Conservation (phyloP, 2,113 vertebrate species). For the Tetraodon nigroviridis region DNA sequence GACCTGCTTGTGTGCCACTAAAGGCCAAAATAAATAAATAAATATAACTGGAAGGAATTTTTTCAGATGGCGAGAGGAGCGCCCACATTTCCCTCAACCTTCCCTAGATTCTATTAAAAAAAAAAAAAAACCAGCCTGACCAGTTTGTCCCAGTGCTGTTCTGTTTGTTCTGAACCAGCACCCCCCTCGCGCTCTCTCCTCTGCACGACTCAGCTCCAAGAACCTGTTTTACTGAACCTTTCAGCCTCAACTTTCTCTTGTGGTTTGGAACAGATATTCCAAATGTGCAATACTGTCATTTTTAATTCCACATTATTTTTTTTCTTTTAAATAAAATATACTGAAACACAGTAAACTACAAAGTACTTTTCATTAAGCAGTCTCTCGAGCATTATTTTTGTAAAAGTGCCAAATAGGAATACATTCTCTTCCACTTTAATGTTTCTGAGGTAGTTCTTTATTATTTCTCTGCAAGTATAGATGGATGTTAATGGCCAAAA, state of each 20-base stretch:
- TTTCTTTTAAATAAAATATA: too few relatives aligned
- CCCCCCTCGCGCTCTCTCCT: constrained; percentile 4
- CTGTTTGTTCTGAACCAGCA: constrained; percentile 54
- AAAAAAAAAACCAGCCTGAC: constrained; percentile 51
- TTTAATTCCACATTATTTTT: too few relatives aligned
- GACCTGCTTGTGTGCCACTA: not conserved
- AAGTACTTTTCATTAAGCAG: too few relatives aligned
- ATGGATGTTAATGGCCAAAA: not conserved
- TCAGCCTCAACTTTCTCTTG: not conserved
- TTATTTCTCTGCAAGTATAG: not conserved
- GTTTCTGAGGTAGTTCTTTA: not conserved
- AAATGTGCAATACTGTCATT: not conserved
- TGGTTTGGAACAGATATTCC: not conserved
- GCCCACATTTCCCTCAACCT: constrained; percentile 4
- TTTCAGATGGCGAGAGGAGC: constrained; percentile 4
- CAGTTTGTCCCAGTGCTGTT: constrained; percentile 34
- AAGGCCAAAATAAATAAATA: not conserved
- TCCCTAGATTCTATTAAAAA: constrained; percentile 2
- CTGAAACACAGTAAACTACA: too few relatives aligned
- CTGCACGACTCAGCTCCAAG: not conserved
- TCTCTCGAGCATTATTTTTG: too few relatives aligned
- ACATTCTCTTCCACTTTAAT: not conserved
- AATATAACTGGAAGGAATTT: constrained; percentile 14
- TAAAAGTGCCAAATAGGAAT: not conserved
- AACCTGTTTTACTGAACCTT: not conserved